A percentile compares a stretch with the other conserved stretches of the same genome.
phyloP scores from a whole-genome alignment of 2,888 invertebrate species.

The Ischnura elegans region DNA sequence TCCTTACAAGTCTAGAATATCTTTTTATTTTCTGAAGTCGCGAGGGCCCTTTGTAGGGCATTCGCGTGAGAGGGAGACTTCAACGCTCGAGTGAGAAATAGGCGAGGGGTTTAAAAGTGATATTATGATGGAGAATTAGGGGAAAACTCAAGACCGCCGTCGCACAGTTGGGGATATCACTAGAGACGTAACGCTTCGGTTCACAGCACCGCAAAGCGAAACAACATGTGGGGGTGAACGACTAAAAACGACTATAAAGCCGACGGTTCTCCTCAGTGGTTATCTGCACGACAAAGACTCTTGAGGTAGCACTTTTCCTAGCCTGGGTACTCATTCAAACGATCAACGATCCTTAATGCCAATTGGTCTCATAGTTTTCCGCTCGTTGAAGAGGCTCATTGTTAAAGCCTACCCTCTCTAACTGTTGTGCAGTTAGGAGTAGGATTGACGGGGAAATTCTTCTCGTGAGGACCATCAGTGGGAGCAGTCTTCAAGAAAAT shows the following conservation, averaged over 20 bases:
- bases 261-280: conserved; percentile 1
- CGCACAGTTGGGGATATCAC: not conserved
- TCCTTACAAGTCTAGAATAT: no score
- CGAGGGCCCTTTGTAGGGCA: not conserved
- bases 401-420: not conserved
- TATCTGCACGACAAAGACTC: conserved; percentile 32
- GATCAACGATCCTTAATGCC: not conserved
- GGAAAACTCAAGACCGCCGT: not conserved
- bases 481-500: not conserved
- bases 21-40: no score
- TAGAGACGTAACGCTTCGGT: conserved; percentile 35
- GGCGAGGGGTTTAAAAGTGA: not conserved
- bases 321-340: not conserved
- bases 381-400: not conserved
- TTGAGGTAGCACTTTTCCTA: not conserved
- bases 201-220: conserved; percentile 27
- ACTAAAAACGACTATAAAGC: not conserved
- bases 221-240: not conserved
- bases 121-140: not conserved
- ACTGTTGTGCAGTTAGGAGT: not conserved
- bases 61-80: conserved; percentile 47
- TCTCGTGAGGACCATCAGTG: not conserved
- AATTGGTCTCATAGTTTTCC: conserved; percentile 30
- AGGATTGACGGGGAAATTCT: not conserved
- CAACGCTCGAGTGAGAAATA: not conserved